Evolutionary conservation across 2,888 invertebrate genomes (phyloP).

Genomic region (Eudiplozoon nipponicum): DNA sequence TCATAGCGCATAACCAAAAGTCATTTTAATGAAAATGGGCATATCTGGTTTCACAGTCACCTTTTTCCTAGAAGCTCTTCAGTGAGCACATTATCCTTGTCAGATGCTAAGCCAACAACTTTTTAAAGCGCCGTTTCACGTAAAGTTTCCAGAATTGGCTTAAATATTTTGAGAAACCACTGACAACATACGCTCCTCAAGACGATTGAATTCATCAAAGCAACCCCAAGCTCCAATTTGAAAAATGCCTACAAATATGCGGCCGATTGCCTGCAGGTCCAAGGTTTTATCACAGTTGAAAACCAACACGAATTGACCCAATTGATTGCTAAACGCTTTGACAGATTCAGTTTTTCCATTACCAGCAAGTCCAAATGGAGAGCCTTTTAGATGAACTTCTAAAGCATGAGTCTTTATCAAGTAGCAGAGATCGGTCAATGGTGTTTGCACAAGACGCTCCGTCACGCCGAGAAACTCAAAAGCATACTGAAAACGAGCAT

Average conservation of each 20-base stretch:
- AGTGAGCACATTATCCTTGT: slow-evolving; percentile 35
- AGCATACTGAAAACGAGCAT: slow-evolving; percentile 62
- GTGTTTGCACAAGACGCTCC: slow-evolving; percentile 70
- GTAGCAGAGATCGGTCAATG: slow-evolving; percentile 85
- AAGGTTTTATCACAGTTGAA: slow-evolving; percentile 99
- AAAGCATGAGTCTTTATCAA: slow-evolving; percentile 95
- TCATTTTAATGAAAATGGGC: slow-evolving; percentile 99
- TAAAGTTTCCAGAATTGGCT: slow-evolving; percentile 56
- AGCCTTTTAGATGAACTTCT: slow-evolving; percentile 76
- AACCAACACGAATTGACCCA: slow-evolving; percentile 84
- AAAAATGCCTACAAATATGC: slow-evolving; percentile 89
- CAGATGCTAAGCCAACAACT: slow-evolving; percentile 40
- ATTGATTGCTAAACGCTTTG: slow-evolving; percentile 82
- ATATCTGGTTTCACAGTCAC: slow-evolving; percentile 64
- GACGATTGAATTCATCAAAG: slow-evolving; percentile 91
- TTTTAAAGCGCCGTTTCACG: slow-evolving; percentile 19
- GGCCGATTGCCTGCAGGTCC: slow-evolving; percentile 85
- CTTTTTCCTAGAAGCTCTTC: slow-evolving; percentile 29
- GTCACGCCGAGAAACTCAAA: slow-evolving; percentile 98
- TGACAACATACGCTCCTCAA: slow-evolving; percentile 91
- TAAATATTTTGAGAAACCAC: slow-evolving; percentile 97
- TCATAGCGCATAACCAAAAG: slow-evolving; percentile 91
- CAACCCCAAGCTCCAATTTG: slow-evolving; percentile 99
- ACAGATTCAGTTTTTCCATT: slow-evolving; percentile 87
- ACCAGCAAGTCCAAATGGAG: slow-evolving; percentile 51